phyloP scores from a whole-genome alignment of 2,888 invertebrate species.

The Malthinus flaveolus region DNA sequence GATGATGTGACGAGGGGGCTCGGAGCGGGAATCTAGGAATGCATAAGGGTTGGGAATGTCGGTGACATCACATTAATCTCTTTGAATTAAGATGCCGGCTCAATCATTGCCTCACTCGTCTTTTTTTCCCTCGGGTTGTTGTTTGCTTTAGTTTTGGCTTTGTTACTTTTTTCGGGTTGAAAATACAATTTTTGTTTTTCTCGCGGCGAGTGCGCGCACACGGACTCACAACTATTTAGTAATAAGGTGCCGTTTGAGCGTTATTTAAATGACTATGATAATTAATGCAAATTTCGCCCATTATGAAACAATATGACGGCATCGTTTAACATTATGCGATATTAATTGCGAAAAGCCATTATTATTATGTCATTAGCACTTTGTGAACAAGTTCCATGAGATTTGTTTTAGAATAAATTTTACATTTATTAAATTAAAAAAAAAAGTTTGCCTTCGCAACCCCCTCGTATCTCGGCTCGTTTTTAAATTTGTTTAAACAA shows the following conservation, averaged over 20 bases:
- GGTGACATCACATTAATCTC: conserved; percentile 43
- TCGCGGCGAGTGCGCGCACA: conserved; percentile 1
- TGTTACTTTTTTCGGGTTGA: conserved; percentile 1
- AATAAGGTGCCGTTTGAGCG: conserved; percentile 15
- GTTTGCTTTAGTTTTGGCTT: conserved; percentile 15
- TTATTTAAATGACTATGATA: conserved; percentile 46
- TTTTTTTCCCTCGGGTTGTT: conserved; percentile 12
- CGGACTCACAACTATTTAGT: background rate
- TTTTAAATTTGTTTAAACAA: background rate
- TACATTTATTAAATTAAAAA: conserved; percentile 37
- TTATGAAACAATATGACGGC: conserved; percentile 47
- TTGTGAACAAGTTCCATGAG: conserved; percentile 41
- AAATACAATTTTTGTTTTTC: background rate
- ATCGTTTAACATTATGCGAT: conserved; percentile 52
- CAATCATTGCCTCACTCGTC: conserved; percentile 23
- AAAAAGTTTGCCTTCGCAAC: background rate
- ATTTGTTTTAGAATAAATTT: conserved; percentile 50
- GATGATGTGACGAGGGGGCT: conserved; percentile 28
- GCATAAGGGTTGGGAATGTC: conserved; percentile 44
- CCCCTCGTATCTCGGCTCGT: background rate
- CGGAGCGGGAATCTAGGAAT: conserved; percentile 34
- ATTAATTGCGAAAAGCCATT: conserved; percentile 56
- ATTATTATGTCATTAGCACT: conserved; percentile 56
- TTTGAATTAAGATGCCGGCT: conserved; percentile 37
- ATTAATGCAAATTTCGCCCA: conserved; percentile 49